A percentile compares a stretch with the other conserved stretches of the same genome.
phyloP scores from a whole-genome alignment of 2,797 vertebrate species.

The Acanthornis magna region DNA sequence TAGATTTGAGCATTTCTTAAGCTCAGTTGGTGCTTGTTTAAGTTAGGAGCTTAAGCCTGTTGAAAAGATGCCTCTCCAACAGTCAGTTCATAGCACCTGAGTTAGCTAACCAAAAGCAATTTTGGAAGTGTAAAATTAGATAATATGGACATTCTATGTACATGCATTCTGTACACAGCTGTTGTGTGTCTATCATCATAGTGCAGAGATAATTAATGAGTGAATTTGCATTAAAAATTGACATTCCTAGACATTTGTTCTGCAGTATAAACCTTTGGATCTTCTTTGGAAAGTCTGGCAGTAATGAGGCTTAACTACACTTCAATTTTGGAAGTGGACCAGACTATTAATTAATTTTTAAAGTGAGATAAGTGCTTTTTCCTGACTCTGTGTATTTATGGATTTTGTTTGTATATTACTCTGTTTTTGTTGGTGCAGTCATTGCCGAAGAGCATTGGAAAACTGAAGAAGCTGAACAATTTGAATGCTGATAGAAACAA shows the following conservation, averaged over 20 bases:
- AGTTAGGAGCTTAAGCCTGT: background rate
- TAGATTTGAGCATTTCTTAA: background rate
- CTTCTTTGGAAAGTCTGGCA: background rate
- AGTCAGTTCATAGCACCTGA: background rate
- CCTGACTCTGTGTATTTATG: background rate
- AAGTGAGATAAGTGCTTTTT: background rate
- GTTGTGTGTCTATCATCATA: background rate
- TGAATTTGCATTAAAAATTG: background rate
- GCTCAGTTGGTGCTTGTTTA: background rate
- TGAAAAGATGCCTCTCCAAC: background rate
- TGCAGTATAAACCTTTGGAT: background rate
- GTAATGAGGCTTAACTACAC: background rate
- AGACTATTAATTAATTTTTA: background rate
- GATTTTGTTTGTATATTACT: background rate
- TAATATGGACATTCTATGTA: background rate
- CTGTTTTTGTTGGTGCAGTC: constrained; percentile 74
- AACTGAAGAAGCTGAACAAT: constrained; percentile 93
- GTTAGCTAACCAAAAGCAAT: background rate
- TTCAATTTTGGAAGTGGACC: background rate
- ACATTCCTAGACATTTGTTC: background rate
- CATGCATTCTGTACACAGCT: background rate
- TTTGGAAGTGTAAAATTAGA: background rate
- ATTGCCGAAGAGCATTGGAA: constrained; percentile 93
- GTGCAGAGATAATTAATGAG: background rate
- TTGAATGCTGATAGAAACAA: constrained; percentile 97